Percentiles rank a stretch among this genome's conserved stretches.
These are phyloP conservation scores for Amia ocellicauda DNA, from an alignment of 2,113 vertebrate genomes.

Conservation along the genomic window DNA sequence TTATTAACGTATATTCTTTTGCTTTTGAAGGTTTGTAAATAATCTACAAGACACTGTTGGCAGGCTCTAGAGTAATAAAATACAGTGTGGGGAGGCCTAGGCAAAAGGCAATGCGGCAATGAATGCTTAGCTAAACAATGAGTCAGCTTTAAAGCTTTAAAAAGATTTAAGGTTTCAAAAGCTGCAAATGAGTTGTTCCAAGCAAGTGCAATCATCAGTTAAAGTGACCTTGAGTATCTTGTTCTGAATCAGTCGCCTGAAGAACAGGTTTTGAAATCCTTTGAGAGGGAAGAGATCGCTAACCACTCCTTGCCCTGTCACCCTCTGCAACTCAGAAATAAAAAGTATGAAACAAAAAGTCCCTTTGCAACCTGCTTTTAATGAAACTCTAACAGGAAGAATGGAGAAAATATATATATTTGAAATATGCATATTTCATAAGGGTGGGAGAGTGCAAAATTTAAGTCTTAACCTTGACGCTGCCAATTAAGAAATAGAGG, in stretches of 20 bases:
- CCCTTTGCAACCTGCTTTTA: slow-evolving; percentile 23
- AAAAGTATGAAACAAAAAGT: slow-evolving; percentile 17
- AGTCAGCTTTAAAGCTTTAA: slow-evolving; percentile 12
- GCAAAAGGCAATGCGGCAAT: background rate
- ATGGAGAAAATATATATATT: background rate
- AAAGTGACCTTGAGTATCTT: slow-evolving; percentile 23
- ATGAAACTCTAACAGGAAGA: slow-evolving; percentile 13
- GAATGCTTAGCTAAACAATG: background rate
- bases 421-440: slow-evolving; percentile 31
- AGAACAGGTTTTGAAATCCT: slow-evolving; percentile 21
- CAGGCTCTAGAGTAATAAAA: too few species aligned
- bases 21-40: too few species aligned
- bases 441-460: background rate
- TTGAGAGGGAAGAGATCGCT: background rate
- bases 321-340: slow-evolving; percentile 2
- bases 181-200: slow-evolving; percentile 19
- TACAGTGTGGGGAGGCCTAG: too few species aligned
- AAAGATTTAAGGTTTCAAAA: slow-evolving; percentile 8
- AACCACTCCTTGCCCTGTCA: slow-evolving; percentile 22
- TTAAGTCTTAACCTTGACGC: slow-evolving; percentile 2
- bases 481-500: background rate
- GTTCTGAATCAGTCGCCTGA: slow-evolving; percentile 13
- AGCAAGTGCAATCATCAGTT: slow-evolving; percentile 26
- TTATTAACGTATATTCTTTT: too few species aligned
- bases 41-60: too few species aligned